Conservation (phyloP, 2,888 invertebrate genomes). For the Diaperis boleti region DNA sequence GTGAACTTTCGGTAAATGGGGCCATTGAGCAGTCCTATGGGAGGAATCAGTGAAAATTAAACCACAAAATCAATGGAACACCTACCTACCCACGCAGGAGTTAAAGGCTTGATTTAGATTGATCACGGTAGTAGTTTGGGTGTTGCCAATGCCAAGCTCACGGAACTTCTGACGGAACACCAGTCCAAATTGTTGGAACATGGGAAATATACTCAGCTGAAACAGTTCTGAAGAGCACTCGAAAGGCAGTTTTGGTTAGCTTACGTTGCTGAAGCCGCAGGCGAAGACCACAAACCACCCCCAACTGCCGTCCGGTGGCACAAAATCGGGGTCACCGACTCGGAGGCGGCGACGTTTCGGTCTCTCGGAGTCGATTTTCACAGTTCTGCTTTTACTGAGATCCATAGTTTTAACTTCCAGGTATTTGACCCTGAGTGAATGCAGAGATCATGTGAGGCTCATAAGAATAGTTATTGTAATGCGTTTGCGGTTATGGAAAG, state of each 20-base stretch:
- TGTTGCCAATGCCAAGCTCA: constrained; percentile 72
- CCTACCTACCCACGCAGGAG: constrained; percentile 75
- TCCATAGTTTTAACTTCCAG: constrained; percentile 27
- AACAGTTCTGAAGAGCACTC: background rate
- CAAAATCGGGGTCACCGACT: constrained; percentile 68
- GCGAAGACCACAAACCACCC: constrained; percentile 81
- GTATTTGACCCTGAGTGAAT: constrained; percentile 15
- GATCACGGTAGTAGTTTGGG: constrained; percentile 78
- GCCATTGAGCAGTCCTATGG: constrained; percentile 77
- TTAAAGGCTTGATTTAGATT: constrained; percentile 79
- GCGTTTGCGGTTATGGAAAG: background rate
- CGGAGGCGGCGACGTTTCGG: constrained; percentile 58
- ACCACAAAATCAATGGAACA: constrained; percentile 26
- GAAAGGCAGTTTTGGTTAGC: constrained; percentile 56
- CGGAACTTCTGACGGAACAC: constrained; percentile 76
- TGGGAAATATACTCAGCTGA: constrained; percentile 76
- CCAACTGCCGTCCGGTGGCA: constrained; percentile 83
- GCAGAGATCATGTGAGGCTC: background rate
- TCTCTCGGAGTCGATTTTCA: constrained; percentile 36
- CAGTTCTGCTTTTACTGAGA: constrained; percentile 10
- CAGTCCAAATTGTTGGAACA: constrained; percentile 80
- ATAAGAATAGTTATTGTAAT: background rate
- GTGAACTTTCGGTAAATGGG: constrained; percentile 77
- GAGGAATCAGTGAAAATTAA: constrained; percentile 23
- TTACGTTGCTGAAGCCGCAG: constrained; percentile 79